These are phyloP conservation scores for Zaprionus vittiger DNA, from an alignment of 1,140 invertebrate species.

Conservation along the genomic window DNA sequence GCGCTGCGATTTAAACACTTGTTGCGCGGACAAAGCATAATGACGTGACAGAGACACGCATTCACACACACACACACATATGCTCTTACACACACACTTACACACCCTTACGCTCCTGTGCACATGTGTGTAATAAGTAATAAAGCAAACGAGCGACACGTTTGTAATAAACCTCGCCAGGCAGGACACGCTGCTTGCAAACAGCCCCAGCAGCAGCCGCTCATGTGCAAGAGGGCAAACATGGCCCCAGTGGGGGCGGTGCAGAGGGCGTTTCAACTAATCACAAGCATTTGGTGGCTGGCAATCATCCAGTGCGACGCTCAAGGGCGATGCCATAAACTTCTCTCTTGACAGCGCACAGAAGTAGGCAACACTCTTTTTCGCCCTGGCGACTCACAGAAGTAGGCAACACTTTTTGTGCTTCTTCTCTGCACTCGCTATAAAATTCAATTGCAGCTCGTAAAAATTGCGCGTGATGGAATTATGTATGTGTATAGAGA, in stretches of 20 bases:
- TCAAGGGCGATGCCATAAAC: slow-evolving; percentile 51
- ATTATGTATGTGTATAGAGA: slow-evolving; percentile 25
- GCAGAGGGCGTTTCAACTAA: slow-evolving; percentile 52
- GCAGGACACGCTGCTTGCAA: slow-evolving; percentile 31
- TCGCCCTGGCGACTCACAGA: slow-evolving; percentile 35
- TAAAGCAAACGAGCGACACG: slow-evolving; percentile 66
- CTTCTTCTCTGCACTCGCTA: slow-evolving; percentile 16
- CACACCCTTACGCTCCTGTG: neutral
- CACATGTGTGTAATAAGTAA: slow-evolving; percentile 51
- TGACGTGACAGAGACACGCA: slow-evolving; percentile 57
- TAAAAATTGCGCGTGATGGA: slow-evolving; percentile 76
- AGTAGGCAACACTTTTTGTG: slow-evolving; percentile 61
- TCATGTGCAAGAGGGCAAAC: slow-evolving; percentile 50
- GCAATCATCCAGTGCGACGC: slow-evolving; percentile 19
- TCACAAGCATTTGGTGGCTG: slow-evolving; percentile 34
- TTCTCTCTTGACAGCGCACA: slow-evolving; percentile 37
- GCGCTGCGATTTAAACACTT: slow-evolving; percentile 72
- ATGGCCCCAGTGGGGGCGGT: slow-evolving; percentile 20
- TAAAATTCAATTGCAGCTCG: slow-evolving; percentile 77
- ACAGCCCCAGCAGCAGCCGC: neutral
- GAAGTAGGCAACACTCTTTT: slow-evolving; percentile 65
- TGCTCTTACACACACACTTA: neutral
- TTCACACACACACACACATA: slow-evolving; percentile 15
- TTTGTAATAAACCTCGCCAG: slow-evolving; percentile 63
- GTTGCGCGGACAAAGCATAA: slow-evolving; percentile 78